A percentile compares a stretch with the other conserved stretches of the same genome.
phyloP scores from a whole-genome alignment of 1,140 invertebrate genomes.

The Cydia strobilella region DNA sequence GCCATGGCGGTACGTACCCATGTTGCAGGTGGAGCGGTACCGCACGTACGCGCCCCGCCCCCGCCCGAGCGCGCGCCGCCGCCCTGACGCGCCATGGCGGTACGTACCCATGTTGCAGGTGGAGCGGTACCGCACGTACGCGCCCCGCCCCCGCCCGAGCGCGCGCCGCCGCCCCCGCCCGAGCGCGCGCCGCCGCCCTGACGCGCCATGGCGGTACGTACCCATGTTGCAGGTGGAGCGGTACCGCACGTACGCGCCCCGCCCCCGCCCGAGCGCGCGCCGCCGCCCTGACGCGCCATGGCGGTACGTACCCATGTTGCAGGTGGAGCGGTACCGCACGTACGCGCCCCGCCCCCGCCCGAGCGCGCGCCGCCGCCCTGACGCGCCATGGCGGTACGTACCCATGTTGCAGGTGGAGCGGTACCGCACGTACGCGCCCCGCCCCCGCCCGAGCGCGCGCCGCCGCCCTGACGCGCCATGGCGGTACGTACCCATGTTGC shows the following conservation, averaged over 20 bases:
- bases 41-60: no score
- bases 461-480: conserved; percentile 78
- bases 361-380: conserved; percentile 55
- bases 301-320: no score
- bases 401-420: no score
- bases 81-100: conserved; percentile 82
- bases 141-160: conserved; percentile 50
- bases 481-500: no score
- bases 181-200: conserved; percentile 55
- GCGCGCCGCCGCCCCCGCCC: conserved; percentile 52
- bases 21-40: no score
- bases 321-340: no score
- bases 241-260: no score
- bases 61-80: conserved; percentile 42
- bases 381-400: conserved; percentile 83
- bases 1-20: conserved; percentile 85
- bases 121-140: no score
- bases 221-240: no score
- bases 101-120: no score
- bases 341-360: conserved; percentile 54
- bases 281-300: conserved; percentile 78
- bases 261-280: conserved; percentile 47
- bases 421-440: no score
- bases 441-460: conserved; percentile 47
- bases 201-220: conserved; percentile 83